Evolutionary conservation across 2,797 vertebrate genomes (phyloP).

Genomic region (Mormyrops attenuatus): DNA sequence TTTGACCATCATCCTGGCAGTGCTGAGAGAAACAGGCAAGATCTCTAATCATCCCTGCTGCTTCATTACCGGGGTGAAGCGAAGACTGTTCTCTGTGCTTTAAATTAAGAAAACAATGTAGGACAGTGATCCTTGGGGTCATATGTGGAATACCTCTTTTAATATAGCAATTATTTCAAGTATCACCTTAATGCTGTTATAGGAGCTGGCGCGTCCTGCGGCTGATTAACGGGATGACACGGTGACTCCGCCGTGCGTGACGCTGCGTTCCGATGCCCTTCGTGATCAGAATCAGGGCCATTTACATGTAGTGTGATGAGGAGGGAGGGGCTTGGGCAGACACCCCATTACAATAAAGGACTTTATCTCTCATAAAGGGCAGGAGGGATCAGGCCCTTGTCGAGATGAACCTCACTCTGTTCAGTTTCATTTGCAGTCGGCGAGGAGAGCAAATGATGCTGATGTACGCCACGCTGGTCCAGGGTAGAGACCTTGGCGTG

Average conservation of each 20-base stretch:
- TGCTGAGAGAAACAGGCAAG: neutral
- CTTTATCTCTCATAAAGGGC: slow-evolving; percentile 15
- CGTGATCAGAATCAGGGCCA: neutral
- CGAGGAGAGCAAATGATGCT: neutral
- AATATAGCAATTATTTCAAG: slow-evolving; percentile 2
- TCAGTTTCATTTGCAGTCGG: neutral
- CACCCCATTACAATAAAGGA: slow-evolving; percentile 16
- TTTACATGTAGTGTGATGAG: neutral
- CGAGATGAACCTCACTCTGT: neutral
- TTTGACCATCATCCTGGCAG: neutral
- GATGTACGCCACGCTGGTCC: neutral
- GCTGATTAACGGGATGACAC: neutral
- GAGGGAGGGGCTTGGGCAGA: neutral
- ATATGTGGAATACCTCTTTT: neutral
- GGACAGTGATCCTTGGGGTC: neutral
- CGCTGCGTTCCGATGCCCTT: slow-evolving; percentile 49
- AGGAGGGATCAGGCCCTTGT: slow-evolving; percentile 3
- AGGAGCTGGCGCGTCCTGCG: neutral
- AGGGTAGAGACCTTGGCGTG: neutral
- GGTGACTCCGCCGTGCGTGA: slow-evolving; percentile 40
- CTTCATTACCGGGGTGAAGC: neutral
- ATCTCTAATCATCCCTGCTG: neutral
- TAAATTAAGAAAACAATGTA: slow-evolving; percentile 3
- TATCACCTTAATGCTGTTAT: neutral
- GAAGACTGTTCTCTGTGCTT: neutral